These are phyloP conservation scores for Willowsia nigromaculata DNA, from an alignment of 2,888 invertebrate species.

Conservation along the genomic window DNA sequence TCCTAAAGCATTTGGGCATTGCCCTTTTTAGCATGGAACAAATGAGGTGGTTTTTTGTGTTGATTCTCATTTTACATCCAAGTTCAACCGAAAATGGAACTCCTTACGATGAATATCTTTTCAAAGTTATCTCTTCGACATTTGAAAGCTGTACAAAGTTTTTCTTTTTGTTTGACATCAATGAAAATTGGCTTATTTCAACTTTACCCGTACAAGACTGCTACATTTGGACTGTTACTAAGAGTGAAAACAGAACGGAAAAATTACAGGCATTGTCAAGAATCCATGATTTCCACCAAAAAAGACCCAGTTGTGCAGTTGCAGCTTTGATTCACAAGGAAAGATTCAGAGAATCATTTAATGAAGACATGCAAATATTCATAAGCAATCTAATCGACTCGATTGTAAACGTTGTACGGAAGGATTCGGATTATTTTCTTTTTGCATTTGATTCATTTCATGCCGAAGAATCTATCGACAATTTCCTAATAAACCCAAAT, in stretches of 20 bases:
- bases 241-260: neutral
- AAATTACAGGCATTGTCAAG: neutral
- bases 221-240: neutral
- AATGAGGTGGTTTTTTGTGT: too few species aligned
- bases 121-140: neutral
- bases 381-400: neutral
- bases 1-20: too few species aligned
- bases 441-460: neutral
- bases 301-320: neutral
- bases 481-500: neutral
- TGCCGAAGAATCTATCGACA: neutral
- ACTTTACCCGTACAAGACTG: neutral
- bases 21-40: too few species aligned
- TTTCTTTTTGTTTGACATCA: neutral
- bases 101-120: neutral
- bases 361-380: neutral
- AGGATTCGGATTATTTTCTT: slow-evolving; percentile 44
- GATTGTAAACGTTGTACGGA: neutral
- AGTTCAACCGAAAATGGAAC: neutral
- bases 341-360: neutral
- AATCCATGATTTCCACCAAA: neutral
- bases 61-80: neutral
- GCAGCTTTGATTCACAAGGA: neutral
- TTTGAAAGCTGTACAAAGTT: neutral
- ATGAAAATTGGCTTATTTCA: neutral